A percentile compares a stretch with the other conserved stretches of the same genome.
Conservation (phyloP, 2,113 vertebrate genomes). For the Corythaixoides concolor region DNA sequence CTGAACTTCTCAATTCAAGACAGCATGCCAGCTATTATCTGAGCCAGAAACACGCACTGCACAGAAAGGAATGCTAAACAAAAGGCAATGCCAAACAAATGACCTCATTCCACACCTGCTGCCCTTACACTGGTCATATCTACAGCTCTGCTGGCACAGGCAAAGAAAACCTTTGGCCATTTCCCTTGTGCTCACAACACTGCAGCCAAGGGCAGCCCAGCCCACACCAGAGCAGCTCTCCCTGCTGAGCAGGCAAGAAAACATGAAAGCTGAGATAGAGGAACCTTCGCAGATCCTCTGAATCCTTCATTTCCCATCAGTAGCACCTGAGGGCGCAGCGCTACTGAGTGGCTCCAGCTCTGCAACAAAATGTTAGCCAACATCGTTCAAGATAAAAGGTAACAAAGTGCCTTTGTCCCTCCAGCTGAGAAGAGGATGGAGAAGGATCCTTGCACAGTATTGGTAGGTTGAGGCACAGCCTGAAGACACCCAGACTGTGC, state of each 20-base stretch:
- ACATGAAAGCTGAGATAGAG: neutral
- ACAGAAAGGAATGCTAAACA: constrained; percentile 15
- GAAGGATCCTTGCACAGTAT: neutral
- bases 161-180: neutral
- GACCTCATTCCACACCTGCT: neutral
- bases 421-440: neutral
- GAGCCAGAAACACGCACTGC: neutral
- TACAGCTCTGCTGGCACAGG: neutral
- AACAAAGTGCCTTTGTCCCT: neutral
- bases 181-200: neutral
- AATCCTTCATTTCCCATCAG: neutral
- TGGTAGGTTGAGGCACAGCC: fast-evolving
- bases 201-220: neutral
- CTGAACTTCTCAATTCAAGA: neutral
- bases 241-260: neutral
- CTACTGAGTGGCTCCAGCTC: neutral
- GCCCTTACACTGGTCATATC: neutral
- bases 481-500: neutral
- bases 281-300: neutral
- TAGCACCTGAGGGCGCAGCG: neutral
- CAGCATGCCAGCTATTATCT: neutral
- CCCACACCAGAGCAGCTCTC: neutral
- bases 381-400: neutral
- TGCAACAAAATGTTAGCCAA: neutral
- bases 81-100: neutral